Base-by-base conservation (phyloP, 2,888 invertebrate genomes). In the Zygogramma bicolorata region DNA sequence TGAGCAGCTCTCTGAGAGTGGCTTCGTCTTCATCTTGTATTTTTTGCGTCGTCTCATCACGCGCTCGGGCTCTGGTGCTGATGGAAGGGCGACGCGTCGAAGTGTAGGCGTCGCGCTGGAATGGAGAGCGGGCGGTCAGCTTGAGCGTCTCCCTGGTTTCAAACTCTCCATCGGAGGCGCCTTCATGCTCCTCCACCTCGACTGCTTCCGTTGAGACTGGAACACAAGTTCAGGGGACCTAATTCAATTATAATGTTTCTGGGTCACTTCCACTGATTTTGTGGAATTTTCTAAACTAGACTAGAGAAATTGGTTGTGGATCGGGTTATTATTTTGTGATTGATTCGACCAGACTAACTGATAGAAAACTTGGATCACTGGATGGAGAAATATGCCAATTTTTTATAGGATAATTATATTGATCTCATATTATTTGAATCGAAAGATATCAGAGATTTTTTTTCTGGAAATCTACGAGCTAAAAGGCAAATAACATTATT, bases 1-100 rank as follows among this genome's bases (percentile, higher is more conserved):
- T 93, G 90, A 96, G 95, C 91, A 96, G 93, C 93, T 95, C 95
- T 92, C 95, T 94, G 90, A 96, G 93, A 91, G 95, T 95, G 89
- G 95, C 94, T 91, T 96, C 95, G 92, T 96, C 95, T 87, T 91
- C 91, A 76, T 83, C 83, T 88, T 89, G 89, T 89, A 89, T 88
- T 90, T 95, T 94, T 90, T 93, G 92, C 91, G 92, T 90, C 93
- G 93, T 91, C 91, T 92, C 93, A 93, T 93, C 92, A 92, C 93
- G 92, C 90, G 92, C 78, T 80, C 77, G 75, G 70, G 57, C 57
- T 65, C 65, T 66, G 69, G 46, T 34, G 72, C 74, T 74, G 79
- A 60, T 42, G 65, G 68, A 62, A 27, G 72, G 68, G 85, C 81
- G 85, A 85, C 83, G 79, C 81, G 86, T 70, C 62, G 73, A 73